Conservation (phyloP, 1,140 invertebrate species). For the Laupala kohalensis region DNA sequence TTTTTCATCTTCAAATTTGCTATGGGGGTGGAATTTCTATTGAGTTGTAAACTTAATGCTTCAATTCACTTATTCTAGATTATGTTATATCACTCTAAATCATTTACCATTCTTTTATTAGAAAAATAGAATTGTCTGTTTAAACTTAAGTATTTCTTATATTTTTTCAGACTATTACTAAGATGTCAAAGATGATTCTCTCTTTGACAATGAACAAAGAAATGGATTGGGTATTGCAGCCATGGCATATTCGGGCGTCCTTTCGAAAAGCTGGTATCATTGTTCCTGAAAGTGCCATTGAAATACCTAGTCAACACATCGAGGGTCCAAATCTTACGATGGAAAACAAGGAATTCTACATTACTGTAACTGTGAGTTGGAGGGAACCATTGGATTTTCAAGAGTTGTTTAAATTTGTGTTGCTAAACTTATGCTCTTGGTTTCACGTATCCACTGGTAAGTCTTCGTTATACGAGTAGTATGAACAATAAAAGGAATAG, state of each 20-base stretch:
- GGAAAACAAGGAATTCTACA: constrained; percentile 67
- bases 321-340: constrained; percentile 60
- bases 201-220: constrained; percentile 61
- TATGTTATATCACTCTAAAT: no score
- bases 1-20: no score
- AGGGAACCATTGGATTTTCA: not conserved
- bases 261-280: constrained; percentile 53
- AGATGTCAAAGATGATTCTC: constrained; percentile 1
- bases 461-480: no score
- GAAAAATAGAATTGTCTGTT: no score
- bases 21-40: no score
- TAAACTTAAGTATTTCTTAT: not conserved
- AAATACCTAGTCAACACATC: constrained; percentile 56
- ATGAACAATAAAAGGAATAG: no score
- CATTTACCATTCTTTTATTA: no score
- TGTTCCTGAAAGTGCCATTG: constrained; percentile 55
- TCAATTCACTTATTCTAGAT: no score
- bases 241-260: constrained; percentile 60
- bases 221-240: constrained; percentile 64
- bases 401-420: no score
- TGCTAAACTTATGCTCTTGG: no score
- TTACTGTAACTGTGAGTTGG: constrained; percentile 52
- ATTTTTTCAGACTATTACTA: not conserved
- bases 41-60: no score
- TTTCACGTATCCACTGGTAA: no score